Base-by-base conservation (phyloP, 53 echinoderm and acorn worm species). In the Paelopatides confundens region DNA sequence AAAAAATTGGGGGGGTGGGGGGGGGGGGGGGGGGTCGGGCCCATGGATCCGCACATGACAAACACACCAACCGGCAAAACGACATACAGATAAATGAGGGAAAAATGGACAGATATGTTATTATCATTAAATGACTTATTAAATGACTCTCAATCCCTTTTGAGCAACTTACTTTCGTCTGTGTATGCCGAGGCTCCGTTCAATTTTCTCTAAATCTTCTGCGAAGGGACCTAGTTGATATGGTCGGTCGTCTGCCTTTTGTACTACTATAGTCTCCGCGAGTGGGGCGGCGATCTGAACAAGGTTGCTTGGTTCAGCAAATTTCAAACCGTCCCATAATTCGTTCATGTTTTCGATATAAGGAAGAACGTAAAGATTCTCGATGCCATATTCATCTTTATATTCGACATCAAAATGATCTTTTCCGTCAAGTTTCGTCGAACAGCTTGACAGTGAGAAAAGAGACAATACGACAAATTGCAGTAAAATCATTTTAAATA, bases 391-490 rank as follows among this genome's bases (percentile, higher is more conserved):
- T 79, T 79, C 79, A 33, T 23, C 51, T 52, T 48, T 27, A 32
- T 79, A 79, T 35, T 79, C 52, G 0, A 51, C 9, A 31, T 79
- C 51, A 33, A 79, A 79, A 52, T 79, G 50, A 32, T 79, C 79
- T 27, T 79, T 79, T 17, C 79, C 79, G 53, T 79, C 79, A n/a
- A 79, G 52, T 52, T 52, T 79, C 31, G 26, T 26, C 28, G 31
- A 28, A 33, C 79, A 79, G 33, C 52, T 29, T 53, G 79, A 14
- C 32, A 52, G 31, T 12, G 79, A 48, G 32, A 53, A 30, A 50
- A 79, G 46, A 43, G 58, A 21, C 21, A 58, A 58, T 18, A 58
- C 21, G 4, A 23, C 18, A 21, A 46, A 23, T 24, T 39, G 1
- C 37, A 13, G 13, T 2, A 47, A 5, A 1, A 43, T 27, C 74